Evolutionary conservation across 2,113 vertebrate species (phyloP).

Genomic region (Osmerus eperlanus): DNA sequence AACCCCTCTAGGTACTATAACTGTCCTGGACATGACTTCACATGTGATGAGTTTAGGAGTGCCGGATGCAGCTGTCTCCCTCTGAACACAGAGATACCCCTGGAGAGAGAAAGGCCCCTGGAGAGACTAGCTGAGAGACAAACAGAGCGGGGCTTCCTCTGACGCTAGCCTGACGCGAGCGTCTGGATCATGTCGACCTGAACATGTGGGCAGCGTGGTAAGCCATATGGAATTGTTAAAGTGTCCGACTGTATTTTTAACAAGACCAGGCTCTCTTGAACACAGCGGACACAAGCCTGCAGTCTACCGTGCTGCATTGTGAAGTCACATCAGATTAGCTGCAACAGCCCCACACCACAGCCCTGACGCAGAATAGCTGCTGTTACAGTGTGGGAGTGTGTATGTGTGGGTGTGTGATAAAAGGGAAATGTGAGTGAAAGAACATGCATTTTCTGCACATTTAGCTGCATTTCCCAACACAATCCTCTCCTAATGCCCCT

Average conservation of each 20-base stretch:
- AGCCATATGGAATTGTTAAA: not conserved
- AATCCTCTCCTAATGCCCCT: not conserved
- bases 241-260: not conserved
- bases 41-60: conserved; percentile 75
- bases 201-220: not conserved
- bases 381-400: no score
- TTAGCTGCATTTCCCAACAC: not conserved
- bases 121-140: not conserved
- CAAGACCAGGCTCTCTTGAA: not conserved
- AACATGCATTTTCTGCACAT: not conserved
- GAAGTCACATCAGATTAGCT: conserved; percentile 17
- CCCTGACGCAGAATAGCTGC: conserved; percentile 22
- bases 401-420: not conserved
- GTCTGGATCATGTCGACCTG: not conserved
- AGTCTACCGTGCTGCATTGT: conserved; percentile 1
- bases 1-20: conserved; percentile 61
- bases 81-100: conserved; percentile 11
- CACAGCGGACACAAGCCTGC: not conserved
- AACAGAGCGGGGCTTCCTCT: not conserved
- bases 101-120: conserved; percentile 26
- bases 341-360: conserved; percentile 7
- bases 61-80: conserved; percentile 71
- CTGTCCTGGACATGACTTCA: conserved; percentile 73
- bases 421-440: not conserved
- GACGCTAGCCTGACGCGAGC: not conserved